phyloP scores from a whole-genome alignment of 2,797 vertebrate species.

The Notolepis coatsorum region DNA sequence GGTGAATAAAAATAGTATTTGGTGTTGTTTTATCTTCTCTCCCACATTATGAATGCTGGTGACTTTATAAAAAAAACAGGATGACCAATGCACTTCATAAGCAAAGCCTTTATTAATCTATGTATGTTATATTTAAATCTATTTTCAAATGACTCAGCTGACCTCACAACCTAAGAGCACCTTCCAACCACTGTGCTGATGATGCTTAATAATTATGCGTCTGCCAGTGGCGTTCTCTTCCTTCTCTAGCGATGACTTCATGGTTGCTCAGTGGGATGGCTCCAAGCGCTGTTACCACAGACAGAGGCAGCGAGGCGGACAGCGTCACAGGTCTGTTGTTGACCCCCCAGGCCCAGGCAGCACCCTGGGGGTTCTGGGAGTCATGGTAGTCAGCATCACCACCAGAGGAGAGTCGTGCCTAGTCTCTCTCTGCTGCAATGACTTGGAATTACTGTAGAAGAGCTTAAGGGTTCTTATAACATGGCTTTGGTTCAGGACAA shows the following conservation, averaged over 20 bases:
- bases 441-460: slow-evolving; percentile 48
- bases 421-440: slow-evolving; percentile 56
- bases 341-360: slow-evolving; percentile 46
- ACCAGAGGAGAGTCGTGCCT: slow-evolving; percentile 39
- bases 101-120: no score
- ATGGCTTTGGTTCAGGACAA: no score
- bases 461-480: slow-evolving; percentile 26
- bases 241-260: slow-evolving; percentile 6
- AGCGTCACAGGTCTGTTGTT: slow-evolving; percentile 47
- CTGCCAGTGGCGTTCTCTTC: not conserved
- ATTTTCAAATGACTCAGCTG: no score
- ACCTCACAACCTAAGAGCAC: no score
- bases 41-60: not conserved
- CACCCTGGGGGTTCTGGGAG: slow-evolving; percentile 57
- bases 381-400: slow-evolving; percentile 61
- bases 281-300: slow-evolving; percentile 52
- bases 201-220: not conserved
- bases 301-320: slow-evolving; percentile 42
- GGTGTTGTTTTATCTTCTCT: no score
- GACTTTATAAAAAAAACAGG: no score
- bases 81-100: no score
- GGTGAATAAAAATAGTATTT: no score
- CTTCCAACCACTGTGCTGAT: no score
- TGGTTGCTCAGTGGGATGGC: slow-evolving; percentile 27
- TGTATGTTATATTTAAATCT: no score